Evolutionary conservation across 2,797 vertebrate species (phyloP), one percentile per base, ranked within the genome.

Genomic region (Threskiornis aethiopicus): DNA sequence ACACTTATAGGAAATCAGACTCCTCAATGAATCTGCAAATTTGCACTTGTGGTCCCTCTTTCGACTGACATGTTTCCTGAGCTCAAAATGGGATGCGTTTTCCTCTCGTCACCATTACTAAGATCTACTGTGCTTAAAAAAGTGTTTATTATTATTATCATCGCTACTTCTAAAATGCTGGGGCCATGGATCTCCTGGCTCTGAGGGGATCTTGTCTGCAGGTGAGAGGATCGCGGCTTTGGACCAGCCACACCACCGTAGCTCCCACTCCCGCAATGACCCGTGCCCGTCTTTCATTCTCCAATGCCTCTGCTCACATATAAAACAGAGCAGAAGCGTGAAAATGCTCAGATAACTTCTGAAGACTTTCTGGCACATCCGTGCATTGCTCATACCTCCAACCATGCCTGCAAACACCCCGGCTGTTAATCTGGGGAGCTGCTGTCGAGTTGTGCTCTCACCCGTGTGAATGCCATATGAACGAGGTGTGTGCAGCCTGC

Each of bases 201-300:
- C 29, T 52, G 41, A 67, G 51, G 4, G 9, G 3, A 3, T 49
- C 18, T 66, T 33, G 4, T 19, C 21, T 67, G 24, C 42, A 29
- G 26, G 0, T 21, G 69, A 44, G 17, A 61, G 7, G 28, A 19
- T 7, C 9, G 16, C 7, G 84, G 16, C 44, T 92, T 47, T 66
- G 59, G 37, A n/a, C 22, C 24, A 39, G 47, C 62, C 19, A 42
- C 0, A 4, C 24, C 5, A 0, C 29, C 2, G 4, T 12, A 62
- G 31, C 29, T 58, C 35, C 25, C 2, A 2, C 14, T 93, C 42
- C 29, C 1, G 2, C 20, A 8, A 13, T 39, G 57, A 49, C n/a
- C 15, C 5, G 8, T 41, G 22, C 16, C 16, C 0, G 0, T 52
- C 46, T 66, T 66, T 80, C n/a, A n/a, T 46, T 66, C 37, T 33